Conservation (phyloP, 2,888 invertebrate genomes). For the Drosophila paranaensis region DNA sequence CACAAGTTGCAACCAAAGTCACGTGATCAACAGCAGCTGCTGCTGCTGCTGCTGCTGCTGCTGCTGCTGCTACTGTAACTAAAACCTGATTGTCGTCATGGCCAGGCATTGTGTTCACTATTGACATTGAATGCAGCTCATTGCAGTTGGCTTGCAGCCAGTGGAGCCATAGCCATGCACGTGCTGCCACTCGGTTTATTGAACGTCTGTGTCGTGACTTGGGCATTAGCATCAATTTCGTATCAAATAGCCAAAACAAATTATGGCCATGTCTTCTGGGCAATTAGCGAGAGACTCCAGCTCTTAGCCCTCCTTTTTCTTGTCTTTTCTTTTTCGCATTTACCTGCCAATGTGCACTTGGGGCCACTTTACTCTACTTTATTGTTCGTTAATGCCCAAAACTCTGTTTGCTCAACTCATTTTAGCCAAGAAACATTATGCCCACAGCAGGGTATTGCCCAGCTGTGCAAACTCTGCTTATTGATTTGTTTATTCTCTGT, state of each 20-base stretch:
- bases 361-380: background rate
- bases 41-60: background rate
- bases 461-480: background rate
- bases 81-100: constrained; percentile 42
- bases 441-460: background rate
- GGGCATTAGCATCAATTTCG: constrained; percentile 41
- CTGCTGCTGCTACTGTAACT: constrained; percentile 4
- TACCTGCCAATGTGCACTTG: constrained; percentile 40
- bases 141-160: constrained; percentile 36
- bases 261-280: constrained; percentile 26
- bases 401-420: constrained; percentile 1
- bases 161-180: constrained; percentile 25
- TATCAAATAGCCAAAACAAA: constrained; percentile 22
- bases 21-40: constrained; percentile 63
- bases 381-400: constrained; percentile 3
- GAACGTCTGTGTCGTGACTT: constrained; percentile 54
- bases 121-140: constrained; percentile 71
- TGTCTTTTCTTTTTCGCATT: constrained; percentile 41
- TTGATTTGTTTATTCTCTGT: background rate
- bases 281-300: constrained; percentile 32
- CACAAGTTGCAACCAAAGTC: constrained; percentile 64
- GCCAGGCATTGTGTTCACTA: constrained; percentile 34
- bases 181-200: constrained; percentile 34
- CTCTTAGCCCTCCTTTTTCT: background rate
- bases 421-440: background rate